Conservation (phyloP, 2,113 vertebrate genomes). For the Raja brachyura region DNA sequence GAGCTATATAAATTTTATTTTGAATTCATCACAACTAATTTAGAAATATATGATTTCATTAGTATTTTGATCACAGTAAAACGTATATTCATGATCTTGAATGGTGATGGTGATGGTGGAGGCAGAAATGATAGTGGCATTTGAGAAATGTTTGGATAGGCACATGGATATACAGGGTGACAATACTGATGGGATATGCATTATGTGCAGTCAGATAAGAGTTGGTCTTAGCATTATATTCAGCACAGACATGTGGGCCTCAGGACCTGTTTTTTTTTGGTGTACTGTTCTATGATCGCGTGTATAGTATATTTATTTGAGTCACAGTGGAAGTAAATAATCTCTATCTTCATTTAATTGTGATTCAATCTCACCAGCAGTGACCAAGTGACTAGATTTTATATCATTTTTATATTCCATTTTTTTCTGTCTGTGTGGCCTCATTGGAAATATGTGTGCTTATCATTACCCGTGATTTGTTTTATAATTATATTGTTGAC, state of each 20-base stretch:
- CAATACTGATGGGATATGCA: no score
- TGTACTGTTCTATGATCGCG: neutral
- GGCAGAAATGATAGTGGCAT: no score
- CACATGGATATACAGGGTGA: no score
- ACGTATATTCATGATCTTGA: neutral
- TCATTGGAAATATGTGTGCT: neutral
- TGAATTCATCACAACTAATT: neutral
- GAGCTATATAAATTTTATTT: neutral
- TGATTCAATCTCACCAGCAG: neutral
- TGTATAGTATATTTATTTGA: neutral
- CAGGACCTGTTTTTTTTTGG: no score
- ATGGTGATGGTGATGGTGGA: no score
- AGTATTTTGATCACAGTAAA: neutral
- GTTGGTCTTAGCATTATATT: no score
- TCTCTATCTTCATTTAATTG: neutral
- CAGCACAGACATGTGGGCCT: no score
- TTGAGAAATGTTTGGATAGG: no score
- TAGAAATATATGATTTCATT: neutral
- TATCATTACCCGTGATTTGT: slow-evolving; percentile 19
- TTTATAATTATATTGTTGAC: slow-evolving; percentile 27
- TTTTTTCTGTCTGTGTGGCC: neutral
- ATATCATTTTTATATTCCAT: no score
- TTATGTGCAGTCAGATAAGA: no score
- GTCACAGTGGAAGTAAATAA: neutral
- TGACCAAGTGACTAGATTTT: neutral